Conservation (phyloP, 1,140 invertebrate species). For the Drosophila jambulina region DNA sequence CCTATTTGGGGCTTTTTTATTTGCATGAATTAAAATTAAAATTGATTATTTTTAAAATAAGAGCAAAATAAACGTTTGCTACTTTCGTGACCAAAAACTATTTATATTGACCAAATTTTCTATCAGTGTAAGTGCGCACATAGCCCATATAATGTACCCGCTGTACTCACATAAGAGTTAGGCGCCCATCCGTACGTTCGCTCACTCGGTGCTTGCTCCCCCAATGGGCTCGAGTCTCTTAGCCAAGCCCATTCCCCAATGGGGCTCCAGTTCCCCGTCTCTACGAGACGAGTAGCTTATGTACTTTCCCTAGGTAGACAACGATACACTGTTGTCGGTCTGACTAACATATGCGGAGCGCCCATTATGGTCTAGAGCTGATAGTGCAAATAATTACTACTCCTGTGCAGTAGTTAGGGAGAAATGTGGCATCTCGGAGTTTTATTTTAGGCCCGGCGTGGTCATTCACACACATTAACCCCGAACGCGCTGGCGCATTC, state of each 20-base stretch:
- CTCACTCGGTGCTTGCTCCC: constrained; percentile 24
- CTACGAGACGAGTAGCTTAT: background rate
- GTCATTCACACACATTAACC: constrained; percentile 56
- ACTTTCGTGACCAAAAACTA: background rate
- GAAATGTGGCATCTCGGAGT: constrained; percentile 3
- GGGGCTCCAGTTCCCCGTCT: background rate
- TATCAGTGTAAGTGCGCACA: background rate
- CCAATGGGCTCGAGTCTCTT: constrained; percentile 47
- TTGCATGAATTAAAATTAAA: too few species aligned
- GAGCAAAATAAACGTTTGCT: too few species aligned
- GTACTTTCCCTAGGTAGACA: background rate
- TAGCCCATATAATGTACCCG: constrained; percentile 52
- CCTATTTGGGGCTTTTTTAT: background rate
- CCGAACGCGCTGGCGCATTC: constrained; percentile 24
- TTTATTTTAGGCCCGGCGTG: constrained; percentile 16
- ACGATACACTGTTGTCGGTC: background rate
- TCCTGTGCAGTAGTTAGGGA: background rate
- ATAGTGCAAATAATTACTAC: constrained; percentile 3
- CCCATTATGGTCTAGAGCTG: background rate
- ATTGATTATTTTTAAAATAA: too few species aligned
- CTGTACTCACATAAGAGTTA: constrained; percentile 66
- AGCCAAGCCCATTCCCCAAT: constrained; percentile 53
- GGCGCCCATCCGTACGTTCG: constrained; percentile 63
- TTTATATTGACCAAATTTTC: background rate
- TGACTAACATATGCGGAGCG: constrained; percentile 1